Evolutionary conservation across 1,140 invertebrate species (phyloP).

Genomic region (Mamestra configurata): DNA sequence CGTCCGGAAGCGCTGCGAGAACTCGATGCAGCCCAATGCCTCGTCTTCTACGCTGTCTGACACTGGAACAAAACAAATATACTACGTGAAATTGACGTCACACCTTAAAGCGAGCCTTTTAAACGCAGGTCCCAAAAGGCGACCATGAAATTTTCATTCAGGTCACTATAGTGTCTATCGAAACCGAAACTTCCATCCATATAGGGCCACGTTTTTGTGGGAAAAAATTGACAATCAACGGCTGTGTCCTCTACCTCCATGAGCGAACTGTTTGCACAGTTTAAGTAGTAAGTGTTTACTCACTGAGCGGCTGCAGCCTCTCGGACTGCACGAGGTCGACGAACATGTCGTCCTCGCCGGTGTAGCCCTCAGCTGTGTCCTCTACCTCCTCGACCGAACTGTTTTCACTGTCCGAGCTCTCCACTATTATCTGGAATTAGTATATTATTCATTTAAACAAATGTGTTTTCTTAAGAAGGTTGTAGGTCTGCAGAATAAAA

Average conservation of each 20-base stretch:
- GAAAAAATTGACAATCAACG: too few species aligned
- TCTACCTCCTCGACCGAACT: constrained; percentile 95
- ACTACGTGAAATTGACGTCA: too few species aligned
- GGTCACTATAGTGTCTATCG: too few species aligned
- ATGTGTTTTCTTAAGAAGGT: too few species aligned
- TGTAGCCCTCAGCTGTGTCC: constrained; percentile 93
- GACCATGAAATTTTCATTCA: too few species aligned
- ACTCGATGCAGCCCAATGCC: constrained; percentile 94
- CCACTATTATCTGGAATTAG: constrained; percentile 84
- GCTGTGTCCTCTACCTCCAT: background rate
- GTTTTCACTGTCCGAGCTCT: constrained; percentile 89
- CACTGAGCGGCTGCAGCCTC: constrained; percentile 93
- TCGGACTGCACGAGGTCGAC: constrained; percentile 92
- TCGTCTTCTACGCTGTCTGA: constrained; percentile 96
- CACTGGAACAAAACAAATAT: constrained; percentile 89
- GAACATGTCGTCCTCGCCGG: constrained; percentile 95
- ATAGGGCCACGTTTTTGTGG: too few species aligned
- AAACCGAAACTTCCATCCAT: too few species aligned
- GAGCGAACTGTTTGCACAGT: background rate
- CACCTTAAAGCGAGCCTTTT: too few species aligned
- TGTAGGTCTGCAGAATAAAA: too few species aligned
- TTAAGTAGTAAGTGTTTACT: constrained; percentile 66
- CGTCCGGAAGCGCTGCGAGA: constrained; percentile 94
- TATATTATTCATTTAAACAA: background rate
- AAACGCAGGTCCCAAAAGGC: too few species aligned